Base-by-base conservation (phyloP, 1,140 invertebrate genomes). In the Ips nitidus region DNA sequence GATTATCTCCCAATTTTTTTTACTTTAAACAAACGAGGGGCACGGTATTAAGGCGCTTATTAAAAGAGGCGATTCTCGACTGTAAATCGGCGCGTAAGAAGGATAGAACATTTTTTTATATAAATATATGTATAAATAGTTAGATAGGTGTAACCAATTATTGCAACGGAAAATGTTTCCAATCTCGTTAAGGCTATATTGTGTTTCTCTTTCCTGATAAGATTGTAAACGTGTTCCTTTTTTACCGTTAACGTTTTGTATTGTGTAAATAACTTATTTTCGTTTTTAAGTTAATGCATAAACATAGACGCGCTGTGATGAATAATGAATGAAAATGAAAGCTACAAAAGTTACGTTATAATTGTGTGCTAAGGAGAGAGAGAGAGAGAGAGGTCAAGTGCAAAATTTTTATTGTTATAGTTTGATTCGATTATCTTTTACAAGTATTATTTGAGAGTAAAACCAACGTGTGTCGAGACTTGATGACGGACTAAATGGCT, bases 291-390 rank as follows among this genome's bases (percentile, higher is more conserved):
- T 65, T 65, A 22, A 56, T 64, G 41, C 45, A 52, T 39, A 69
- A 69, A 67, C 41, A 67, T 63, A 56, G 58, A 63, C 66, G 67
- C 61, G 68, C 68, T 70, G 68, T 70, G 68, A 70, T 70, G 37
- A 59, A 62, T 47, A 38, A 52, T 40, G 41, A 45, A 53, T 55
- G 8, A 22, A 22, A 22, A 22, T 22, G 41, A 70, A 69, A 69
- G 7, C 50, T 37, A 62, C 40, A 50, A 70, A 69, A 47, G 8
- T 50, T 6, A 50, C 45, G 45, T 22, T 55, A 37, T 55, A 22
- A 47, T 47, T 4, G 45, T 5, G 45, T 5, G n/a, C 4, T 4
- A 47, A n/a, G n/a, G n/a, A 47, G 45, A 47, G 45, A 47, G 45
- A 47, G 45, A n/a, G 45, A 47, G 45, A 61, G 59, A 52, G 41